phyloP scores from a whole-genome alignment of 2,113 vertebrate species.

The Acanthisitta chloris region DNA sequence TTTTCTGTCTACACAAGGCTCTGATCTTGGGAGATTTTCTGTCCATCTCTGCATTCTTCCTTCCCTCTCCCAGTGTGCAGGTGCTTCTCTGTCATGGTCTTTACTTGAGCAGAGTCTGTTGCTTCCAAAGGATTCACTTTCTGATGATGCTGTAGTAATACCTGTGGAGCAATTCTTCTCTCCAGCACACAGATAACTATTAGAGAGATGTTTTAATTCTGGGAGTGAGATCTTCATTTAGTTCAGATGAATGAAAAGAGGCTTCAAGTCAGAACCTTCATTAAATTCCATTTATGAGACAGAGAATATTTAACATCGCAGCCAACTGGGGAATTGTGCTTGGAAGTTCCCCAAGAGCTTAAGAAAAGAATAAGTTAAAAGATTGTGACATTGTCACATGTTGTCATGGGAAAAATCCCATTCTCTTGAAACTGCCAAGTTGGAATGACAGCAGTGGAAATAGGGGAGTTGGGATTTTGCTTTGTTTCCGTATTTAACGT shows the following conservation, averaged over 20 bases:
- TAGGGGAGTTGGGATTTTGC: not conserved
- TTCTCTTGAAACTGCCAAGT: not conserved
- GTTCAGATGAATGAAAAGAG: not conserved
- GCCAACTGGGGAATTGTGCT: not conserved
- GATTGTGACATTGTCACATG: not conserved
- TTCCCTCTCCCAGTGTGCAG: not conserved
- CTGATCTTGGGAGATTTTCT: not conserved
- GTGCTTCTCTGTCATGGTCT: not conserved
- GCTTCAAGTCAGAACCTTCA: not conserved
- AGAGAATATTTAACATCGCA: not conserved
- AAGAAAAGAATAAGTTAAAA: not conserved
- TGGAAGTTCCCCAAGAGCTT: not conserved
- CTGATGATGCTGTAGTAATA: not conserved
- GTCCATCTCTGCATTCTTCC: not conserved
- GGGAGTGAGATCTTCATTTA: not conserved
- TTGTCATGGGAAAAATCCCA: not conserved
- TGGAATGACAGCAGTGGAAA: not conserved
- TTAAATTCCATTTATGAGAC: not conserved
- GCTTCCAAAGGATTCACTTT: not conserved
- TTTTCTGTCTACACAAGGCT: not conserved
- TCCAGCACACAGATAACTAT: not conserved
- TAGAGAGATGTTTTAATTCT: not conserved
- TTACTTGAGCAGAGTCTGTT: constrained; percentile 3
- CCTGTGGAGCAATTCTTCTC: not conserved
- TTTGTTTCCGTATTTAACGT: not conserved